phyloP scores from a whole-genome alignment of 2,888 invertebrate genomes.

The Anthrax anthrax region DNA sequence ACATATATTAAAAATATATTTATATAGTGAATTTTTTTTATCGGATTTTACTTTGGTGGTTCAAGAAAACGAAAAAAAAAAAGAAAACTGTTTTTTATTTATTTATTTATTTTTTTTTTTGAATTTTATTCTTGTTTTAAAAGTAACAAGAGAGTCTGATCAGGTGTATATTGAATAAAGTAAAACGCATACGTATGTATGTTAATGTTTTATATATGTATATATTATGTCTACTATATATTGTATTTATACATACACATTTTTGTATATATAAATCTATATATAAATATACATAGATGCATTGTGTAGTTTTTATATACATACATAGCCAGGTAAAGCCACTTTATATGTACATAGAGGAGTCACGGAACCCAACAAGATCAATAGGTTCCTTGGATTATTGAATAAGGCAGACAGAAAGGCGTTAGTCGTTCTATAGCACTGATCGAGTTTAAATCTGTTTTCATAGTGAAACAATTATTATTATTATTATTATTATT shows the following conservation, averaged over 20 bases:
- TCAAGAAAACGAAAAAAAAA: too few relatives aligned
- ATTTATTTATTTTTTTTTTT: background rate
- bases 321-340: too few relatives aligned
- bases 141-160: background rate
- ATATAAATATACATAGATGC: too few relatives aligned
- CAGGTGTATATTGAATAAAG: too few relatives aligned
- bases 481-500: too few relatives aligned
- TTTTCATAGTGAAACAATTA: slow-evolving; percentile 15
- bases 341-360: slow-evolving; percentile 9
- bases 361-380: slow-evolving; percentile 16
- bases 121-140: background rate
- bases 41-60: too few relatives aligned
- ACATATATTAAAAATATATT: too few relatives aligned
- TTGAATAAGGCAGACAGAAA: slow-evolving; percentile 36
- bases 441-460: slow-evolving; percentile 36
- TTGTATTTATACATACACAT: background rate
- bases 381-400: slow-evolving; percentile 17
- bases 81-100: too few relatives aligned
- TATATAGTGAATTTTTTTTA: too few relatives aligned
- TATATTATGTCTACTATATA: background rate
- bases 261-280: too few relatives aligned
- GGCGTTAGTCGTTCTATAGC: slow-evolving; percentile 37
- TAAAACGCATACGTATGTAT: too few relatives aligned
- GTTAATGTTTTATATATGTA: too few relatives aligned
- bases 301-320: background rate